Conservation (phyloP, 2,888 invertebrate genomes). For the Mystacides longicornis region DNA sequence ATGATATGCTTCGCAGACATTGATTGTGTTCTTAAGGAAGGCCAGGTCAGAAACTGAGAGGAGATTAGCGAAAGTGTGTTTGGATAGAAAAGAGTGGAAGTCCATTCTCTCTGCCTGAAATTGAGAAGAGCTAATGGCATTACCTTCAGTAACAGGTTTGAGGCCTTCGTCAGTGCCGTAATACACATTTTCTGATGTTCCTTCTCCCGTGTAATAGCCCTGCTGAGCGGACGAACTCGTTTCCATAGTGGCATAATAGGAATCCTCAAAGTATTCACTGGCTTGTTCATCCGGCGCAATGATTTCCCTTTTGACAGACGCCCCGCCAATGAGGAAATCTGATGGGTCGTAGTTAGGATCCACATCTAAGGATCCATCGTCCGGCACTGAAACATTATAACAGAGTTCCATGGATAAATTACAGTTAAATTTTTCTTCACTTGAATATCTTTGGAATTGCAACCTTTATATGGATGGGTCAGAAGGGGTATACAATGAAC, state of each 20-base stretch:
- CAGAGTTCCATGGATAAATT: no score
- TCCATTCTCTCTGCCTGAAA: no score
- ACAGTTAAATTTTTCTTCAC: no score
- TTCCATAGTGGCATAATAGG: not conserved
- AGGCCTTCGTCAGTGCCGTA: conserved; percentile 4
- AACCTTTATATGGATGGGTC: no score
- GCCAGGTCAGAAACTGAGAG: no score
- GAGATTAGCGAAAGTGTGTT: no score
- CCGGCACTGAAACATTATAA: no score
- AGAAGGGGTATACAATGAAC: no score
- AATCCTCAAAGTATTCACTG: conserved; percentile 10
- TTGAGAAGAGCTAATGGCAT: not conserved
- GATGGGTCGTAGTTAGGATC: conserved; percentile 83
- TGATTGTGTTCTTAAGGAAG: no score
- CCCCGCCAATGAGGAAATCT: conserved; percentile 61
- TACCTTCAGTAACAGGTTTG: conserved; percentile 10
- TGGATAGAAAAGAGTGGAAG: no score
- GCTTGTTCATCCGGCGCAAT: conserved; percentile 15
- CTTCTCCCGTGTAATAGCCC: not conserved
- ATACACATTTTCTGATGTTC: not conserved
- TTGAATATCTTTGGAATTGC: no score
- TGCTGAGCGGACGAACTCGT: not conserved
- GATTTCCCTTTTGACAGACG: conserved; percentile 38
- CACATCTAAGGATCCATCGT: conserved; percentile 58
- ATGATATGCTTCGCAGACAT: no score